Evolutionary conservation across 2,797 vertebrate species (phyloP), one percentile per base, ranked within the genome.

Genomic region (Denticeps clupeoides): DNA sequence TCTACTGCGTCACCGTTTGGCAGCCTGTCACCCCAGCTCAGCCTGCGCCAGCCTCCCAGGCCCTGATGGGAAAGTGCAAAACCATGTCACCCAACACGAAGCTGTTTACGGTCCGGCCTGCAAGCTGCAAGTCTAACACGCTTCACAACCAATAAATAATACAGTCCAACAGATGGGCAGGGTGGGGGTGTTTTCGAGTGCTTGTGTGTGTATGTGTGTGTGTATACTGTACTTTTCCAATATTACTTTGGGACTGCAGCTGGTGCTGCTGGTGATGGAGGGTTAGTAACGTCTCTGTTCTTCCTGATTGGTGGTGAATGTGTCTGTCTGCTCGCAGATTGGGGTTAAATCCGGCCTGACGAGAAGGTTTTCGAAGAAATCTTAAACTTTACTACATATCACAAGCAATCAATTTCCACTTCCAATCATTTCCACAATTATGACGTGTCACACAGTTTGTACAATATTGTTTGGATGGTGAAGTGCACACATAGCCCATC

Each of bases 61-160:
- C 81, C 73, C 50, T 62, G 65, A 60, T 64, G 59, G 58, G 86
- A 89, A 87, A 97, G 93, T 95, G 94, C 89, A 93, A 94, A 97
- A 93, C 84, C 91, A 87, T 97, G 93, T 96, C 86, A 80, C 77
- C 84, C 79, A 87, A 87, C 82, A 89, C 85, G 78, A 80, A 85
- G 87, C 88, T 91, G 89, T 93, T 91, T 91, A 90, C 89, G 86
- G 84, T 85, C 79, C 81, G 79, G 85, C 67, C 84, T 83, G 67
- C 84, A 67, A 70, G 75, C 68, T 73, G 46, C 63, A 26, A 41
- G 59, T 13, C 57, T 24, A 51, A 68, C 73, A 70, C 31, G 64
- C 59, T 64, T 70, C 54, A 40, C 43, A 59, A 64, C 48, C 78
- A 62, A 83, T 85, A 65, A 83, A 85, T 84, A 82, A 85, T 80